Base-by-base conservation (phyloP, 2,113 vertebrate species). In the Aleadryas rufinucha region DNA sequence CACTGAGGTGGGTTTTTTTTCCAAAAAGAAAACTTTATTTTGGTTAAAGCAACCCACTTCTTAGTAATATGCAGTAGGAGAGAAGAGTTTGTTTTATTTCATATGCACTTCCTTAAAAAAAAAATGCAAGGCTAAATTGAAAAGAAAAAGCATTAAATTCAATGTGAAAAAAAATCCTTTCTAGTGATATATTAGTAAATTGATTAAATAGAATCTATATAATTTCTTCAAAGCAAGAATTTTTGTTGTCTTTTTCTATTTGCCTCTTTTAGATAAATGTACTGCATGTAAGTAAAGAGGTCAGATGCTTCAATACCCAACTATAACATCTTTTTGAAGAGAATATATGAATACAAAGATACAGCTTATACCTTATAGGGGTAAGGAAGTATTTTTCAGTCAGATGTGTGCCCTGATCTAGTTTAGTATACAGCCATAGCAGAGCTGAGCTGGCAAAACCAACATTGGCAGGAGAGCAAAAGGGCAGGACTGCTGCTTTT, bases 381-480 rank as follows among this genome's bases (percentile, higher is more conserved):
- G 5, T 33, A 54, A 53, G 56, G 50, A 89, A 89, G 63, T 56
- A 45, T 72, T 92, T 79, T 93, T 70, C 60, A 59, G 26, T 74
- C 30, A 70, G 33, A 35, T 70, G 45, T 39, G 60, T 70, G 12
- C 64, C 64, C 60, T 71, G 47, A 71, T n/a, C 39, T 75, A 23
- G 9, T 61, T 93, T 78, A 75, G 49, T 53, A n/a, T 7, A 76
- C 16, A 86, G 31, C 45, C 52, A 33, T 3, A 87, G 60, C 31
- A 87, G 77, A 93, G 69, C 69, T 87, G 65, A 91, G 95, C 61
- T 84, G 69, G 90, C 84, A 94, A 87, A 95, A 82, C 61, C 78
- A 91, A 63, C 30, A 14, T 26, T 33, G n/a, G 30, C 33, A 63
- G 33, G 28, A 50, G 5, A 84, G 69, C 72, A 71, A 74, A 93